Conservation (phyloP, 2,797 vertebrate species). For the Pseudopleuronectes americanus region DNA sequence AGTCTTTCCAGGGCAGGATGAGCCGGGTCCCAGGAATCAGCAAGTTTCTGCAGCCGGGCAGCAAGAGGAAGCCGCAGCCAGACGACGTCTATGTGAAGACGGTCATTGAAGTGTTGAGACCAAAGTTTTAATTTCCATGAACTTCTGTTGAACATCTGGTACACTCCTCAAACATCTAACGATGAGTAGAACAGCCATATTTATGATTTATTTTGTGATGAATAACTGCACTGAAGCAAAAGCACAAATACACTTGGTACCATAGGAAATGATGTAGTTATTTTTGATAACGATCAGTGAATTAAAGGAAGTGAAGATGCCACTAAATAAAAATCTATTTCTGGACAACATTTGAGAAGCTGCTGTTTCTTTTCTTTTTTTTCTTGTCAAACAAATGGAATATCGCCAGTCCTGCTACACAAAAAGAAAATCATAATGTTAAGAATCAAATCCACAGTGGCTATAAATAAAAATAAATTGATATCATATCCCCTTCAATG, state of each 20-base stretch:
- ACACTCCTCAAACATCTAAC: neutral
- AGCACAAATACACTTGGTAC: neutral
- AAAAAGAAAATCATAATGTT: neutral
- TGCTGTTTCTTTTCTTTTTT: slow-evolving; percentile 21
- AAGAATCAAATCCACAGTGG: slow-evolving; percentile 23
- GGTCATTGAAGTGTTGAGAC: slow-evolving; percentile 68
- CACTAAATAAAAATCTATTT: slow-evolving; percentile 31
- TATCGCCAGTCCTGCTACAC: neutral
- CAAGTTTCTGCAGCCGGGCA: slow-evolving; percentile 89
- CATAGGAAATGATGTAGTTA: neutral
- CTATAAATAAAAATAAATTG: slow-evolving; percentile 15
- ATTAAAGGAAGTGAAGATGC: neutral
- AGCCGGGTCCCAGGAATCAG: slow-evolving; percentile 80
- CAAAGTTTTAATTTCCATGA: neutral
- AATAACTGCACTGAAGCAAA: neutral
- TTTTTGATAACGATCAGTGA: neutral
- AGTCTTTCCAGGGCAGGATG: slow-evolving; percentile 87
- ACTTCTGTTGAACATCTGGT: neutral
- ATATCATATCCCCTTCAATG: neutral
- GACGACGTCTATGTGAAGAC: slow-evolving; percentile 70
- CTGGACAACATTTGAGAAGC: neutral
- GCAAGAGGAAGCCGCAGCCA: slow-evolving; percentile 82
- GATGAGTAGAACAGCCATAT: neutral
- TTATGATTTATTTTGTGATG: neutral
- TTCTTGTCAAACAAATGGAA: neutral